Evolutionary conservation across 2,797 vertebrate genomes (phyloP), one percentile per base, ranked within the genome.

Genomic region (Bradypodion pumilum): DNA sequence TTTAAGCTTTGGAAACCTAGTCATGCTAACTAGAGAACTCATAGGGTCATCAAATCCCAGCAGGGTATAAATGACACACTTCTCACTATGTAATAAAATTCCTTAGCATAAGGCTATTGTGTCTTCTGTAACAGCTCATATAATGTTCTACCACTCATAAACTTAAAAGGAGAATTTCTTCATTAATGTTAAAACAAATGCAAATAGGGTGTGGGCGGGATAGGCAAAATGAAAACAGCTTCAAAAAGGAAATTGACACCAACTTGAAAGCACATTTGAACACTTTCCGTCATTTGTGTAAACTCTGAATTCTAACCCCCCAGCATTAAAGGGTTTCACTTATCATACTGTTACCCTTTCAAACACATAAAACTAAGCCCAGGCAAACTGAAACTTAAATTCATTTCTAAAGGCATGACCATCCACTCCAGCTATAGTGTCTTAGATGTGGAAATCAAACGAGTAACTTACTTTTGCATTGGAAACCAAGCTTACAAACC

Each of bases 141-240:
- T 19, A 60, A 59, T 59, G 35, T 46, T 62, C 27, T 49, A 35
- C 40, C n/a, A 46, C 46, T 82, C 70, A 62, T 63, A 74, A 32
- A 82, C 40, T 74, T 82, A 40, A 82, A 82, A 82, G 68, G 27
- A 52, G 68, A 44, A 49, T 63, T 82, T 82, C 4, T 63, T 10
- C 52, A 81, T 56, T 59, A 72, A 81, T 81, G 79, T 81, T 81
- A 74, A 82, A 82, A 63, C 80, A 82, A 82, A 82, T 74, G 80
- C 80, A 82, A 82, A 82, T 82, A 49, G 37, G 2, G 25, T 49
- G 21, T 73, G 69, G 40, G 66, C 44, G 66, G 68, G 29, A 56
- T 40, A 75, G 56, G 60, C 74, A 59, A 84, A 52, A 35, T 73
- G 27, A 7, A 40, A 80, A 68, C 81, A 84, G 37, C 70, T 72